Evolutionary conservation across 2,888 invertebrate genomes (phyloP).

Genomic region (Notodonta ziczac): DNA sequence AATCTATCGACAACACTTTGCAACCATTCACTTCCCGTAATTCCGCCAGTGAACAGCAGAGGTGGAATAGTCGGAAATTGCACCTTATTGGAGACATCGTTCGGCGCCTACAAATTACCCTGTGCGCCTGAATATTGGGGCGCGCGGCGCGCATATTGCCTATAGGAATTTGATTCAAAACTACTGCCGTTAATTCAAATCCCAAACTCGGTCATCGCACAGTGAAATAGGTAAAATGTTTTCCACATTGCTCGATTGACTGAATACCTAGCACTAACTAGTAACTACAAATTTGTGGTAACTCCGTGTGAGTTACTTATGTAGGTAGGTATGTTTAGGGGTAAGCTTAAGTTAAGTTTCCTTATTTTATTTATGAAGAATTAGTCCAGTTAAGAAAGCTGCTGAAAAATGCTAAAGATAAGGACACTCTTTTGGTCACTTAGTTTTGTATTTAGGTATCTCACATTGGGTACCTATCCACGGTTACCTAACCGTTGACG

Average conservation of each 20-base stretch:
- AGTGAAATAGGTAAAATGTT: not conserved
- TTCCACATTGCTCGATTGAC: not conserved
- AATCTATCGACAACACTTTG: not conserved
- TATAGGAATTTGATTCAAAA: conserved; percentile 3
- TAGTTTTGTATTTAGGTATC: too few relatives aligned
- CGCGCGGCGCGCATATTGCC: not conserved
- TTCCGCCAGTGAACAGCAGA: conserved; percentile 39
- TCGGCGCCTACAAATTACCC: conserved; percentile 52
- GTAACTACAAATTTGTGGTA: not conserved
- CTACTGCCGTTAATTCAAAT: not conserved
- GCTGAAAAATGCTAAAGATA: too few relatives aligned
- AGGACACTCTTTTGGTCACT: too few relatives aligned
- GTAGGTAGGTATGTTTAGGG: too few relatives aligned
- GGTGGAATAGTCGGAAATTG: conserved; percentile 60
- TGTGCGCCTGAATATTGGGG: conserved; percentile 24
- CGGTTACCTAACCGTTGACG: not conserved
- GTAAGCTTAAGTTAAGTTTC: too few relatives aligned
- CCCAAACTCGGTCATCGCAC: not conserved
- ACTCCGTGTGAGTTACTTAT: too few relatives aligned
- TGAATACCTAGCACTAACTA: not conserved
- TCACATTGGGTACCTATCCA: too few relatives aligned
- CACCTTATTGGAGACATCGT: conserved; percentile 59
- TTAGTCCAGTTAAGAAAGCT: too few relatives aligned
- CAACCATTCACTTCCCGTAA: conserved; percentile 36
- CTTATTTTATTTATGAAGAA: too few relatives aligned